A percentile compares a stretch with the other conserved stretches of the same genome.
Evolutionary conservation across 2,113 vertebrate genomes (phyloP).

Genomic region (Sphaerodactylus townsendi): DNA sequence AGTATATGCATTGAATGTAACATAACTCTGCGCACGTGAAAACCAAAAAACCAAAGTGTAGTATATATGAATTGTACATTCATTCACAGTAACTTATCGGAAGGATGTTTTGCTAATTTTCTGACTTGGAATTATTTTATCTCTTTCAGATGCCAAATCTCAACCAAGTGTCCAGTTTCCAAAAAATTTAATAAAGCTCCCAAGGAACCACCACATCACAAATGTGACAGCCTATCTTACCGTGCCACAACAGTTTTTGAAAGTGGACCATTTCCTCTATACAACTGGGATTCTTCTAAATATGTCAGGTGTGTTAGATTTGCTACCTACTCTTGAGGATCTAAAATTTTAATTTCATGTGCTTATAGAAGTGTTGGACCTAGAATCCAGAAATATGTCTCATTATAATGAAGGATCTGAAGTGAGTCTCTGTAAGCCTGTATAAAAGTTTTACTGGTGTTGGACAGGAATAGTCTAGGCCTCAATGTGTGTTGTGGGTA

Average conservation of each 20-base stretch:
- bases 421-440: background rate
- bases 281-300: conserved; percentile 79
- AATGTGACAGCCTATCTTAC: conserved; percentile 87
- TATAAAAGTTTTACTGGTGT: background rate
- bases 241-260: conserved; percentile 80
- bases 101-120: background rate
- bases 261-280: conserved; percentile 74
- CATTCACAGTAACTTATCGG: background rate
- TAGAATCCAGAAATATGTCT: background rate
- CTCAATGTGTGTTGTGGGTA: background rate
- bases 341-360: background rate
- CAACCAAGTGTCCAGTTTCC: conserved; percentile 90
- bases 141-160: conserved; percentile 82
- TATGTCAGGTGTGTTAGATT: conserved; percentile 78
- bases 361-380: background rate
- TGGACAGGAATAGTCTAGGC: background rate
- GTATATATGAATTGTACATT: no score
- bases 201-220: conserved; percentile 73
- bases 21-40: no score
- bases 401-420: background rate
- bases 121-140: conserved; percentile 25
- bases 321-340: background rate
- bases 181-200: conserved; percentile 82
- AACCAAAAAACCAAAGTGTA: no score
- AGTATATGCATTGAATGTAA: no score